A percentile compares a stretch with the other conserved stretches of the same genome.
These are phyloP conservation scores for Toxostoma redivivum DNA, from an alignment of 2,113 vertebrate genomes.

Conservation along the genomic window DNA sequence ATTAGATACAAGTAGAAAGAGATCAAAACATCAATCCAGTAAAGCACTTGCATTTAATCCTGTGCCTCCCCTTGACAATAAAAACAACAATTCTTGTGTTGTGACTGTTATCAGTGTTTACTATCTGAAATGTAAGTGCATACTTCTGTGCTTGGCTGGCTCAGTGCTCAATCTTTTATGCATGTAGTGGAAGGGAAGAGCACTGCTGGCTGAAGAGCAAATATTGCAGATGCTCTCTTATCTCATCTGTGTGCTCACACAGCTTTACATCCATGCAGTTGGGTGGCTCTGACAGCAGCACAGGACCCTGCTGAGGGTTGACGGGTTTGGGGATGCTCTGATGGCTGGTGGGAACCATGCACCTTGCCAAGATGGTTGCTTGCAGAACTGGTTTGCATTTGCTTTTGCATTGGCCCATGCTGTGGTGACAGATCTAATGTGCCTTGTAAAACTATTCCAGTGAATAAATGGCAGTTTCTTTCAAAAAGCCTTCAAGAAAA, in stretches of 20 bases:
- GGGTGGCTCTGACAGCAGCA: background rate
- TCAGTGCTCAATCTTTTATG: background rate
- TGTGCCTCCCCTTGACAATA: background rate
- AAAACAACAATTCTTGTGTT: background rate
- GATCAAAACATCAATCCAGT: background rate
- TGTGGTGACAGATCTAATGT: background rate
- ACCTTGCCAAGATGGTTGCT: background rate
- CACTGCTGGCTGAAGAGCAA: background rate
- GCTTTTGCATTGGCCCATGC: rapidly evolving
- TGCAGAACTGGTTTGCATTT: background rate
- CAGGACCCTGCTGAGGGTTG: background rate
- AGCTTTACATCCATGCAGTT: rapidly evolving
- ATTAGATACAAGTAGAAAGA: background rate
- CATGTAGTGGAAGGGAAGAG: background rate
- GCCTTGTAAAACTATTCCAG: rapidly evolving
- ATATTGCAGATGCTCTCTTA: background rate
- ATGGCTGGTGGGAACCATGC: background rate
- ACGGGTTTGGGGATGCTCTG: background rate
- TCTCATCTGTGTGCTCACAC: background rate
- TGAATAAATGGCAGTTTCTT: background rate
- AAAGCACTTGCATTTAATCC: background rate
- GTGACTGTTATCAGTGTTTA: background rate
- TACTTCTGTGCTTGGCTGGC: background rate
- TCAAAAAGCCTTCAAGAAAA: background rate
- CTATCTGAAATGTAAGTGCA: background rate